These are phyloP conservation scores for Schizothorax lantsangensis DNA, from an alignment of 2,797 vertebrate species.

Conservation along the genomic window DNA sequence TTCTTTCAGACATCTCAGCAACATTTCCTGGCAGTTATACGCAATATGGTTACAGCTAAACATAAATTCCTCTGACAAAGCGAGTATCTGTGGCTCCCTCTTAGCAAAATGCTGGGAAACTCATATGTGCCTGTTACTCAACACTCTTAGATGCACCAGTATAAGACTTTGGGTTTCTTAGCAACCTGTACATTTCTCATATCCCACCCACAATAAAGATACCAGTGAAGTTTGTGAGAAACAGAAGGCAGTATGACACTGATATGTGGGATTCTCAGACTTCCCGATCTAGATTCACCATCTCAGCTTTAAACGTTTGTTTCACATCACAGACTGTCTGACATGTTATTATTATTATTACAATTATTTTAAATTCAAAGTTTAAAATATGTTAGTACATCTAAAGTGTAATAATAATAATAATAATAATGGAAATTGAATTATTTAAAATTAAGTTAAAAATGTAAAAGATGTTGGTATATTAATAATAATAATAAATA, in stretches of 20 bases:
- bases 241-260: neutral
- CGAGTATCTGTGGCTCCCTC: neutral
- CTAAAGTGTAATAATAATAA: too few relatives aligned
- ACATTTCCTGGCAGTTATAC: slow-evolving; percentile 18
- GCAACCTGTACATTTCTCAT: slow-evolving; percentile 5
- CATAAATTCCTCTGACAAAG: slow-evolving; percentile 29
- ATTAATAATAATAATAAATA: too few relatives aligned
- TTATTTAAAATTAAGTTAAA: too few relatives aligned
- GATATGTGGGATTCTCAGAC: slow-evolving; percentile 12
- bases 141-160: neutral
- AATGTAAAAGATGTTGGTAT: too few relatives aligned
- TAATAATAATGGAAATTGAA: too few relatives aligned
- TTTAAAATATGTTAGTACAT: too few relatives aligned
- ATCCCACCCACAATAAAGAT: slow-evolving; percentile 14
- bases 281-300: neutral
- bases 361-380: too few relatives aligned
- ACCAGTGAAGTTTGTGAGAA: slow-evolving; percentile 3
- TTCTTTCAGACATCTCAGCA: neutral
- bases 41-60: slow-evolving; percentile 18
- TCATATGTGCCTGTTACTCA: slow-evolving; percentile 4
- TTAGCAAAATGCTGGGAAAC: slow-evolving; percentile 30
- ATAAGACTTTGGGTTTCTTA: neutral
- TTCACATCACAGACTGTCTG: neutral
- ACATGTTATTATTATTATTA: too few relatives aligned
- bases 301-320: neutral